These are phyloP conservation scores for Steinernema scapterisci DNA, from an alignment of 2,888 invertebrate genomes.

Conservation along the genomic window DNA sequence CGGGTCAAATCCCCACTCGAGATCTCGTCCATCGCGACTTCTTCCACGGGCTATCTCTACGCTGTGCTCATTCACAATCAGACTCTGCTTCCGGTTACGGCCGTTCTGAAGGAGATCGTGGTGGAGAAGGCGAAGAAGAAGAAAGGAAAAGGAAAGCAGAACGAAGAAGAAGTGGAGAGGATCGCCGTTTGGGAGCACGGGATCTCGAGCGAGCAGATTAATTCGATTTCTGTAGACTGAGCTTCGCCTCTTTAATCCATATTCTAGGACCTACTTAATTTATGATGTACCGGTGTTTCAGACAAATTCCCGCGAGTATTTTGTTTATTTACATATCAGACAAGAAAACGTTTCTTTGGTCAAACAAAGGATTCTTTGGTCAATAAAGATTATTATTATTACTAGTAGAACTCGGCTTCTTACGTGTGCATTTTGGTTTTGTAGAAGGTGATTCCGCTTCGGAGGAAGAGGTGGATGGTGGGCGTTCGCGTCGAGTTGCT, in stretches of 20 bases:
- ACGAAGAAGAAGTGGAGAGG: neutral
- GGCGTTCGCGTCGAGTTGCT: conserved; percentile 5
- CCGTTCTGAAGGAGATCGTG: neutral
- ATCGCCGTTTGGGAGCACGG: conserved; percentile 22
- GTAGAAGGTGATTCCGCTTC: conserved; percentile 24
- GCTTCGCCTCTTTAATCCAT: neutral
- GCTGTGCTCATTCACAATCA: conserved; percentile 20
- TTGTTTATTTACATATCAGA: conserved; percentile 11
- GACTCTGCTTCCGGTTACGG: neutral
- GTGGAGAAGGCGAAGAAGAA: neutral
- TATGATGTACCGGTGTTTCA: neutral
- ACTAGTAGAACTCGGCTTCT: neutral
- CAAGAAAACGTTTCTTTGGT: neutral
- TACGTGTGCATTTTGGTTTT: neutral
- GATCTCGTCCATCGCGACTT: neutral
- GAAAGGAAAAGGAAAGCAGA: conserved; percentile 22
- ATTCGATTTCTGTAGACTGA: conserved; percentile 15
- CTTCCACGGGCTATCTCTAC: conserved; percentile 18
- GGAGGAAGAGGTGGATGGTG: conserved; percentile 7
- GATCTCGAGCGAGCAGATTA: conserved; percentile 4
- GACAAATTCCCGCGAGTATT: neutral
- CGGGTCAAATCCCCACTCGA: conserved; percentile 22
- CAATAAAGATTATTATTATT: neutral
- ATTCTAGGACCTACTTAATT: neutral
- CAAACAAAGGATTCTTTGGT: conserved; percentile 9